Evolutionary conservation across 2,888 invertebrate species (phyloP), one percentile per base, ranked within the genome.

Genomic region (Venusia cambrica): DNA sequence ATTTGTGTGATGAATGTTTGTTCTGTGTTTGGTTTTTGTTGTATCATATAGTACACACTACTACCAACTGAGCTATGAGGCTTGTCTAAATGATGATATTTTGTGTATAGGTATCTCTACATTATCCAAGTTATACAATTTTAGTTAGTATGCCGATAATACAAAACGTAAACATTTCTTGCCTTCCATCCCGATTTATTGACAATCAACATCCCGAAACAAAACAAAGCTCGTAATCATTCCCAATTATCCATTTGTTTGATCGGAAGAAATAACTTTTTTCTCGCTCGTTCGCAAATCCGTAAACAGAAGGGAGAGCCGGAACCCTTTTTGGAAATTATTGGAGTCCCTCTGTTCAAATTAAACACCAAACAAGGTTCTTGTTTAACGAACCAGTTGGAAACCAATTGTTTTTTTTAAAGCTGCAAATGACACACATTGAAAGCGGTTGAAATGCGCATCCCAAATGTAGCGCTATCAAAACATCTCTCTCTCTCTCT

Each of bases 211-310:
- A 39, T 28, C 14, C 16, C 9, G 10, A 32, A 33, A 19, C 22
- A 45, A 47, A 50, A 38, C 20, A 36, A 34, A 33, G 18, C 41
- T 36, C 49, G 52, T 57, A 57, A 63, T 52, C 52, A 39, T 38
- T 29, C 42, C 48, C 57, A 54, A 62, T 63, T 55, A 63, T 57
- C 60, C 46, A 37, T 54, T 54, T 45, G 50, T 50, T 50, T 61
- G 60, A 62, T 60, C 62, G 50, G 39, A 49, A 53, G 57, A 62
- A 58, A 48, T 45, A 42, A 48, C 35, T 36, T 45, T 49, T 53
- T 54, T 52, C 35, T 35, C 36, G 34, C 45, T 50, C 31, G 40
- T 40, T 43, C 39, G 33, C 39, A 32, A 49, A 49, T 48, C 28
- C 40, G 50, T 46, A 57, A 56, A 59, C 52, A 57, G 46, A 51